phyloP scores from a whole-genome alignment of 1,140 invertebrate genomes.

The Dufourea novaeangliae region DNA sequence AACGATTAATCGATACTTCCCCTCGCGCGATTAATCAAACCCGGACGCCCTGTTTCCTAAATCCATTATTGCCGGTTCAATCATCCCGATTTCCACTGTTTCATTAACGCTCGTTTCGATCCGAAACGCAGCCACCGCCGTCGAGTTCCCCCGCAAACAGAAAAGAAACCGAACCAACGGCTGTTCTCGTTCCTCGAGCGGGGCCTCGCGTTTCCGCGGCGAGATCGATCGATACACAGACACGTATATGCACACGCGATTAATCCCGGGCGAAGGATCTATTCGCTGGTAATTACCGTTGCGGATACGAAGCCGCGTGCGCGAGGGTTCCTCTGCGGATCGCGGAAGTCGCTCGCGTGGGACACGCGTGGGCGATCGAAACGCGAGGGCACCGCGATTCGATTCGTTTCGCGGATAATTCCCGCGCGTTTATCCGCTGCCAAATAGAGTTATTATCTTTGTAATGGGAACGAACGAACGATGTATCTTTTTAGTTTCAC shows the following conservation, averaged over 20 bases:
- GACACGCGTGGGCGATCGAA: conserved; percentile 1
- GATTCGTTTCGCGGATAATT: conserved; percentile 36
- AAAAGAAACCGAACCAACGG: conserved; percentile 17
- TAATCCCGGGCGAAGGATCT: conserved; percentile 60
- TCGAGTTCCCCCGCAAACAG: too few relatives aligned
- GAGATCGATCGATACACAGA: conserved; percentile 61
- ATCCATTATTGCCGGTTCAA: conserved; percentile 33
- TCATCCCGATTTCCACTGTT: conserved; percentile 22
- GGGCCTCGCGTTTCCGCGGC: conserved; percentile 37
- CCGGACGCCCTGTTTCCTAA: conserved; percentile 33
- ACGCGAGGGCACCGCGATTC: conserved; percentile 32
- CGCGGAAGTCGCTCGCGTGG: background rate
- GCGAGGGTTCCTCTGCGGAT: conserved; percentile 3
- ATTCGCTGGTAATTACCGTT: conserved; percentile 63
- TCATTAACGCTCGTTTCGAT: conserved; percentile 4
- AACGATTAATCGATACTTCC: conserved; percentile 40
- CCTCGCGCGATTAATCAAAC: conserved; percentile 38
- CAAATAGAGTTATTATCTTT: background rate
- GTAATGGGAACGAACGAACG: too few relatives aligned
- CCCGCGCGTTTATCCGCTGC: background rate
- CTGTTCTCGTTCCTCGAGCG: conserved; percentile 15
- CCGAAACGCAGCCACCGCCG: conserved; percentile 4
- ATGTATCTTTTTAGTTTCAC: too few relatives aligned
- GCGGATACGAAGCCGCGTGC: conserved; percentile 44
- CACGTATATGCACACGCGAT: too few relatives aligned